Evolutionary conservation across 2,797 vertebrate genomes (phyloP), one percentile per base, ranked within the genome.

Genomic region (Anomalospiza imberbis): DNA sequence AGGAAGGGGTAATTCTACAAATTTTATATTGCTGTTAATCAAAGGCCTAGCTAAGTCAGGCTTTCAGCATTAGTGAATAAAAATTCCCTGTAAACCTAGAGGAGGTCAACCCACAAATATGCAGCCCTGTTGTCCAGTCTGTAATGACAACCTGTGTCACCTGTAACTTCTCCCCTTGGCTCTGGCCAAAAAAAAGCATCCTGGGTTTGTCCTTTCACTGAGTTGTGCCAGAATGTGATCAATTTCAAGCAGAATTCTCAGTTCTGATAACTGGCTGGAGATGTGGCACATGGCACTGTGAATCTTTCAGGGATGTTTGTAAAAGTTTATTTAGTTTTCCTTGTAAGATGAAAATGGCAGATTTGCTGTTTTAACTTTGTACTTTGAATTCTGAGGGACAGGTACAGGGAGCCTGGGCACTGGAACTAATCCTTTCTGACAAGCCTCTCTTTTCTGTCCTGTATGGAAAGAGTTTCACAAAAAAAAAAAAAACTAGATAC

Each of bases 91-190:
- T 61, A 76, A 75, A 79, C 10, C 38, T 14, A 80, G 44, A 10
- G 9, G 28, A 88, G 26, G 3, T n/a, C 17, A 68, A 4, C 9
- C 10, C 0, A 0, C 26, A 66, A 45, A n/a, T n/a, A 5, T 2
- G 1, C 26, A 54, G 22, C 47, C 44, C 38, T 53, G 9, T 53
- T 73, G 12, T 53, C 25, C 13, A 15, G 1, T 2, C 17, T 44
- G 13, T 15, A 58, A 45, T 22, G 53, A n/a, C 12, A 81, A 29
- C 3, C 22, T 1, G 0, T 0, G 0, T 25, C 4, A 4, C 25
- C 22, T 58, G 11, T 29, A 34, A 14, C 6, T 50, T 85, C 17
- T 77, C 12, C 15, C 28, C n/a, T 83, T 71, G 44, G 12, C 28
- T 89, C 12, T 77, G 50, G 4, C 6, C 12, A n/a, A 29, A 28